Evolutionary conservation across 2,797 vertebrate genomes (phyloP).

Genomic region (Malurus splendens): DNA sequence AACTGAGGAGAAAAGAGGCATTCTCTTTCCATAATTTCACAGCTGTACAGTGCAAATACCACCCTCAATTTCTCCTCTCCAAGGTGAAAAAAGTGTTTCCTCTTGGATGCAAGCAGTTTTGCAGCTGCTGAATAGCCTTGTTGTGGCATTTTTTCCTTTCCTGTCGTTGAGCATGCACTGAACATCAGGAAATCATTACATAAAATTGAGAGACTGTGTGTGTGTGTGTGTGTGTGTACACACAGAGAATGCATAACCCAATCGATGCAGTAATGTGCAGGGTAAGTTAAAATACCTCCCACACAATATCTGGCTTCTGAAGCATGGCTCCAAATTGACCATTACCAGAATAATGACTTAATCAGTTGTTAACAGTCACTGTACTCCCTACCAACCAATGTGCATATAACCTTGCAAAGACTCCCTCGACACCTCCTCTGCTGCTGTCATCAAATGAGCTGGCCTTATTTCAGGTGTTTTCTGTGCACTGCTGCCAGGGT

Average conservation of each 20-base stretch:
- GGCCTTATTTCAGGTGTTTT: background rate
- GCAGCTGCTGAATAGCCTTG: background rate
- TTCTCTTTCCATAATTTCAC: background rate
- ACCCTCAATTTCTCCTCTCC: background rate
- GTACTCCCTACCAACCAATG: background rate
- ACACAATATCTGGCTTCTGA: conserved; percentile 13
- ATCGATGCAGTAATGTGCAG: background rate
- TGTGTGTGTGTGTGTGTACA: background rate
- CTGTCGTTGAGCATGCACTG: background rate
- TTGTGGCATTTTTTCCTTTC: background rate
- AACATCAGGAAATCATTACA: conserved; percentile 28
- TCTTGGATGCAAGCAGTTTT: background rate
- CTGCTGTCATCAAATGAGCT: background rate
- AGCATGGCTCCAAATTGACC: background rate
- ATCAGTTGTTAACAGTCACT: conserved; percentile 23
- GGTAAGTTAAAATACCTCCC: conserved; percentile 26
- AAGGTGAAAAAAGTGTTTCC: background rate
- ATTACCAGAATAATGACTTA: conserved; percentile 19
- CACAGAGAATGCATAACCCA: background rate
- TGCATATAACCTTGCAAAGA: background rate
- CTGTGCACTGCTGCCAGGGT: background rate
- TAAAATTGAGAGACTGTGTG: background rate
- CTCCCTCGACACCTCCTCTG: background rate
- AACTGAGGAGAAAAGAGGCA: background rate
- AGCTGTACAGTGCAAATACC: background rate